Conservation (phyloP, 2,797 vertebrate genomes). For the Vultur gryphus region DNA sequence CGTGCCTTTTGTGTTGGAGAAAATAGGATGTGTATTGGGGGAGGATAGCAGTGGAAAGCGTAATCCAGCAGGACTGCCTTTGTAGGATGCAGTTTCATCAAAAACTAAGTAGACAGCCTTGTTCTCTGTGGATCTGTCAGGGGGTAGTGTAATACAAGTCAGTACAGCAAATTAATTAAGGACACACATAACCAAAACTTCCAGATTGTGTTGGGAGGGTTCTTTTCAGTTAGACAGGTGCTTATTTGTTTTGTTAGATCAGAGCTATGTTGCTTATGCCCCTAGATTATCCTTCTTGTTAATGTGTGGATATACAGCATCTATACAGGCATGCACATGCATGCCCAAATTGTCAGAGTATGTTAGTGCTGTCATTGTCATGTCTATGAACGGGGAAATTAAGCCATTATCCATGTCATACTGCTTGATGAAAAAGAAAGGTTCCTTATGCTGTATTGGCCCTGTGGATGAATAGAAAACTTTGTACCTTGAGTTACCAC, state of each 20-base stretch:
- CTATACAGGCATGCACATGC: neutral
- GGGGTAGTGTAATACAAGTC: neutral
- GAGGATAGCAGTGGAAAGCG: neutral
- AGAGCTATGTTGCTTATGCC: neutral
- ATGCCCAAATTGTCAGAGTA: neutral
- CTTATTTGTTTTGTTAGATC: neutral
- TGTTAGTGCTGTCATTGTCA: neutral
- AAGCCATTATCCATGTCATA: neutral
- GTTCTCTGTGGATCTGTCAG: neutral
- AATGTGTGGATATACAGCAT: neutral
- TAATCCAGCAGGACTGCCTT: neutral
- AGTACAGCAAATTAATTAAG: neutral
- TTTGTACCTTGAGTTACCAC: neutral
- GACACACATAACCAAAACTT: neutral
- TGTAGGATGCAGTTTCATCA: neutral
- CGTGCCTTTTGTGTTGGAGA: neutral
- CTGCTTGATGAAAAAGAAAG: neutral
- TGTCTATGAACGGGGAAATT: neutral
- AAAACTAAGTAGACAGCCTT: neutral
- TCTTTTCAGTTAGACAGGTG: neutral
- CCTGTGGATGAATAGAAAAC: neutral
- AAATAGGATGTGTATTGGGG: neutral
- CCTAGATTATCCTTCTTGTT: neutral
- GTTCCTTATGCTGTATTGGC: neutral
- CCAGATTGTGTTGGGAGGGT: neutral